These are phyloP conservation scores for Trachythela sp. DNA, from an alignment of 64 coral and sea anemone genomes.

Conservation along the genomic window DNA sequence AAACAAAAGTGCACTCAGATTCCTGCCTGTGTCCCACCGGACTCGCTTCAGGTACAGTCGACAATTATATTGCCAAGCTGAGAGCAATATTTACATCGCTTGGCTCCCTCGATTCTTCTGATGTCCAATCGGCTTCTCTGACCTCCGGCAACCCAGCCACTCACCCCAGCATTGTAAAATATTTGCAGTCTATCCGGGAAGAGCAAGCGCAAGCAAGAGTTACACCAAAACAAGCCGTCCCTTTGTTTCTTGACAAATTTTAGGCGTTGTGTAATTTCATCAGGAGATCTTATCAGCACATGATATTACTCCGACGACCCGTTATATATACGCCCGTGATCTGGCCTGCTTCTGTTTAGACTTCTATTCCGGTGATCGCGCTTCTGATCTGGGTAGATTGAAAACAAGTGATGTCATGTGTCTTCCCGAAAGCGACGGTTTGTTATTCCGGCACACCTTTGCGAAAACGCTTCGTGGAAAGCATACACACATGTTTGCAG, in stretches of 20 bases:
- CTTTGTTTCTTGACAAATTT: conserved; percentile 45
- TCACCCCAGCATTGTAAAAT: conserved; percentile 1
- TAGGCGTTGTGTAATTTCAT: background rate
- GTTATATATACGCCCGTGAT: conserved; percentile 35
- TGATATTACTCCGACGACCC: background rate
- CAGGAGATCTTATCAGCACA: background rate
- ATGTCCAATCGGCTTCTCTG: background rate
- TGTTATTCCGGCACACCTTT: too few species aligned
- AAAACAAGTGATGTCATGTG: conserved; percentile 21
- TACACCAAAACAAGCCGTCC: conserved; percentile 40
- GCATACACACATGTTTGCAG: background rate
- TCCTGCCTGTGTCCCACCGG: background rate
- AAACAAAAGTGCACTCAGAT: background rate
- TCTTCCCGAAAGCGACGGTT: background rate
- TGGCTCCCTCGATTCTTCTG: background rate
- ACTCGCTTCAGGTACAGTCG: conserved; percentile 12
- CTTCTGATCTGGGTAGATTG: conserved; percentile 32
- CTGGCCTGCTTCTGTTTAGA: conserved; percentile 51
- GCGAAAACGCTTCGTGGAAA: background rate
- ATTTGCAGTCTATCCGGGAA: conserved; percentile 20
- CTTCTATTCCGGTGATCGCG: conserved; percentile 36
- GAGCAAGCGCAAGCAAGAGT: conserved; percentile 35
- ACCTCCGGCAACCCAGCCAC: background rate
- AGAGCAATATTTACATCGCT: conserved; percentile 23
- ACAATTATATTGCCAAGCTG: conserved; percentile 29